Evolutionary conservation across 2,797 vertebrate species (phyloP).

Genomic region (Morelia viridis): DNA sequence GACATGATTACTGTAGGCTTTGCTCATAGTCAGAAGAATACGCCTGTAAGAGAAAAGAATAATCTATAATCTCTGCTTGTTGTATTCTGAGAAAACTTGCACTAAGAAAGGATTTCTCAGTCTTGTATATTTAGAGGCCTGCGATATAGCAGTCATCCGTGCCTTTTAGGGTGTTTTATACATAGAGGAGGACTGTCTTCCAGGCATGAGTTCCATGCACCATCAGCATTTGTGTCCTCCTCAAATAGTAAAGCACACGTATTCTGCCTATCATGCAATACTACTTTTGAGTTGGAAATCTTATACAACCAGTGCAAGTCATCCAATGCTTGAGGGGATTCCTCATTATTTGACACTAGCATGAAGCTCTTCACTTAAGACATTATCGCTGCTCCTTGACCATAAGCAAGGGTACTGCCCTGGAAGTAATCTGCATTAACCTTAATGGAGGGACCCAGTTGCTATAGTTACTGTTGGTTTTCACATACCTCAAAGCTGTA

Average conservation of each 20-base stretch:
- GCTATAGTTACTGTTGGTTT: conserved; percentile 73
- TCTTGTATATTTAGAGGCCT: rapidly evolving
- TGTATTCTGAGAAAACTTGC: background rate
- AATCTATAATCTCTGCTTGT: rapidly evolving
- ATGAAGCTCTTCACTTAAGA: conserved; percentile 59
- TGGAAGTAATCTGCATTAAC: conserved; percentile 76
- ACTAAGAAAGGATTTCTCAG: background rate
- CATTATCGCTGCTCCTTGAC: conserved; percentile 75
- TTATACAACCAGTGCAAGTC: conserved; percentile 52
- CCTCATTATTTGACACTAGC: conserved; percentile 64
- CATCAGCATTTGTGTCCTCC: background rate
- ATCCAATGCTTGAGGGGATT: conserved; percentile 50
- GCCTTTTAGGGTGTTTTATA: background rate
- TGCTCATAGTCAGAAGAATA: background rate
- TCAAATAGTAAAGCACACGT: background rate
- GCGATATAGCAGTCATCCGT: background rate
- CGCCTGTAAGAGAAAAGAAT: background rate
- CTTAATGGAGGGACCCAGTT: conserved; percentile 74
- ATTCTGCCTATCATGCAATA: conserved; percentile 26
- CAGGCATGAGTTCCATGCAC: background rate
- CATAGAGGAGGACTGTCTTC: background rate
- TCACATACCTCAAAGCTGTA: conserved; percentile 61
- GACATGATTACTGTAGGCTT: background rate
- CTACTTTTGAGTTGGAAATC: conserved; percentile 18
- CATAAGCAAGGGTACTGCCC: conserved; percentile 72